Conservation (phyloP, 2,113 vertebrate species). For the Neofelis nebulosa region DNA sequence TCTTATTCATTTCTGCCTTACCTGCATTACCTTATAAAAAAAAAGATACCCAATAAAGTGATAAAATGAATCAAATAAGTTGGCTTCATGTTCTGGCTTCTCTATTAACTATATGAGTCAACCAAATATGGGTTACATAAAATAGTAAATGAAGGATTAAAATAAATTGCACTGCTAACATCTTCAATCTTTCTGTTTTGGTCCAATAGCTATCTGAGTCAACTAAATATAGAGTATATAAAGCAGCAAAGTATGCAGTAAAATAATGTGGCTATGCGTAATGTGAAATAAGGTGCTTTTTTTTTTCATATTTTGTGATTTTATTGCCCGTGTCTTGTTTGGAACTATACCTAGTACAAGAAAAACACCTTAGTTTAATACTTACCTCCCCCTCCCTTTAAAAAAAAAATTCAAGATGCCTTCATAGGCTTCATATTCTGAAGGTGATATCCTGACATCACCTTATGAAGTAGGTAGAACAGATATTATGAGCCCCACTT, state of each 20-base stretch:
- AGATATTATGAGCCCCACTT: background rate
- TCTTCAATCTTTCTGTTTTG: constrained; percentile 9
- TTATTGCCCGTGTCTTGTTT: background rate
- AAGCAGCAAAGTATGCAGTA: background rate
- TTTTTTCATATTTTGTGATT: constrained; percentile 2
- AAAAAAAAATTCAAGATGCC: background rate
- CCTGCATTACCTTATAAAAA: constrained; percentile 39
- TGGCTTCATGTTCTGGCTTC: background rate
- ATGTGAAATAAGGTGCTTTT: background rate
- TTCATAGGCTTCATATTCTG: background rate
- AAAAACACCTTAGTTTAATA: constrained; percentile 38
- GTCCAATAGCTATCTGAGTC: background rate
- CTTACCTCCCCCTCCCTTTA: background rate
- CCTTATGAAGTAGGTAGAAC: background rate
- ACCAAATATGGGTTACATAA: background rate
- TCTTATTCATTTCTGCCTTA: background rate
- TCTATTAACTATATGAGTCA: constrained; percentile 22
- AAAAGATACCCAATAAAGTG: constrained; percentile 33
- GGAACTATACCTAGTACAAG: background rate
- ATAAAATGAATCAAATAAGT: constrained; percentile 43
- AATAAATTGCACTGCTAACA: constrained; percentile 13
- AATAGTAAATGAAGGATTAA: background rate
- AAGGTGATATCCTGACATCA: background rate
- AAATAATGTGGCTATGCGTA: background rate
- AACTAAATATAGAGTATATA: background rate